Evolutionary conservation across 2,797 vertebrate genomes (phyloP), one percentile per base, ranked within the genome.

Genomic region (Molossus molossus): DNA sequence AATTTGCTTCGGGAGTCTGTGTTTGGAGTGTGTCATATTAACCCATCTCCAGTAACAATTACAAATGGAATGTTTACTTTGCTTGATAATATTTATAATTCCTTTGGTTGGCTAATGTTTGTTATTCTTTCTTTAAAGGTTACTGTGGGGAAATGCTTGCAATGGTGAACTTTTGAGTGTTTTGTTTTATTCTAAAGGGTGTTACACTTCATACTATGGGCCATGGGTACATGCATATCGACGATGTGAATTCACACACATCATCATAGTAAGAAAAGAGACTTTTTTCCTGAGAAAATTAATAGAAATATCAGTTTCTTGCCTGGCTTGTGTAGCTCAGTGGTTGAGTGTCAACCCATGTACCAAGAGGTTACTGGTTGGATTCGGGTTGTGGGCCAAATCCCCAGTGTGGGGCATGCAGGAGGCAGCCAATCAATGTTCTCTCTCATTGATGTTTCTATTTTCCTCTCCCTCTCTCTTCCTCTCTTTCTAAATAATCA

Each of bases 1-100:
- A 91, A 75, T 98, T 94, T 70, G 14, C 58, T 82, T 94, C 57
- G 94, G 91, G 91, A 95, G 90, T 95, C 96, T 97, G 80, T 87
- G 94, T 97, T 95, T 97, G 96, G 95, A 97, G 93, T 95, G 93
- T 97, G 98, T 98, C 95, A 92, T 98, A 97, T 97, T 97, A 97
- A 98, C 97, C 96, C 73, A 95, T 97, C 94, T 98, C 94, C 96
- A 98, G 97, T 98, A 98, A 97, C 96, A 98, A 97, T 98, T 97
- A 97, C 79, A 97, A 95, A 91, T 97, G 97, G 97, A 98, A 98
- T 98, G 95, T 97, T 98, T 98, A 97, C 95, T 98, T 98, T 98
- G 94, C 93, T 95, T 97, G 97, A 97, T 98, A 97, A 96, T 94
- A 98, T 98, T 98, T 98, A 96, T 96, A 97, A 97, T 98, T 98